phyloP scores from a whole-genome alignment of 2,113 vertebrate genomes.

The Xenotilapia longispinis region DNA sequence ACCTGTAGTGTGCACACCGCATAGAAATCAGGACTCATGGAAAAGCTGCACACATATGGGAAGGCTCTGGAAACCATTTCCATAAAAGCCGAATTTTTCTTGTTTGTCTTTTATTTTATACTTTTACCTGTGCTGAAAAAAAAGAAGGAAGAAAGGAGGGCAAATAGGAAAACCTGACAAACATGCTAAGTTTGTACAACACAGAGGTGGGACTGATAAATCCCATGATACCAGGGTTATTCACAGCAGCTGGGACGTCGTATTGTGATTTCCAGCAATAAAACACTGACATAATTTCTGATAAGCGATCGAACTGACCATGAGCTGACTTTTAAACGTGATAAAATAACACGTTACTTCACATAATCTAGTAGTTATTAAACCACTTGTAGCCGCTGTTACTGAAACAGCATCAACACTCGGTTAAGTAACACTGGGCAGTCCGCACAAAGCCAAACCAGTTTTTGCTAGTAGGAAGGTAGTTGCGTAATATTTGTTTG shows the following conservation, averaged over 20 bases:
- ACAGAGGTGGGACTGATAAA: not conserved
- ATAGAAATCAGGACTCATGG: not conserved
- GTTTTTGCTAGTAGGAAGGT: not conserved
- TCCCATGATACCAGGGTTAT: not conserved
- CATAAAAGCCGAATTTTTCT: fast-evolving
- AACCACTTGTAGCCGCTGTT: not conserved
- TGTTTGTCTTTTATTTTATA: not conserved
- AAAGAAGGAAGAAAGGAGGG: not conserved
- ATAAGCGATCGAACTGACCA: not conserved
- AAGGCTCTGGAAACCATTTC: not conserved
- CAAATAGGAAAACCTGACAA: not conserved
- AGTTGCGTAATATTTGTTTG: not conserved
- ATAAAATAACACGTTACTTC: not conserved
- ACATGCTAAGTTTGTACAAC: not conserved
- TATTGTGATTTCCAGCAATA: not conserved
- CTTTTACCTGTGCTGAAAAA: not conserved
- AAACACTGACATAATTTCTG: not conserved
- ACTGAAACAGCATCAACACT: not conserved
- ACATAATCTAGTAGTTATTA: not conserved
- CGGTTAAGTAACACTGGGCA: not conserved
- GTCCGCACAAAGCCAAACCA: not conserved
- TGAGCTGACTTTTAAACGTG: not conserved
- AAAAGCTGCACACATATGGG: not conserved
- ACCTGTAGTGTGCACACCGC: not conserved
- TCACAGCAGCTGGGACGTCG: not conserved